These are phyloP conservation scores for Ciconia boyciana DNA, from an alignment of 2,113 vertebrate species.

Conservation along the genomic window DNA sequence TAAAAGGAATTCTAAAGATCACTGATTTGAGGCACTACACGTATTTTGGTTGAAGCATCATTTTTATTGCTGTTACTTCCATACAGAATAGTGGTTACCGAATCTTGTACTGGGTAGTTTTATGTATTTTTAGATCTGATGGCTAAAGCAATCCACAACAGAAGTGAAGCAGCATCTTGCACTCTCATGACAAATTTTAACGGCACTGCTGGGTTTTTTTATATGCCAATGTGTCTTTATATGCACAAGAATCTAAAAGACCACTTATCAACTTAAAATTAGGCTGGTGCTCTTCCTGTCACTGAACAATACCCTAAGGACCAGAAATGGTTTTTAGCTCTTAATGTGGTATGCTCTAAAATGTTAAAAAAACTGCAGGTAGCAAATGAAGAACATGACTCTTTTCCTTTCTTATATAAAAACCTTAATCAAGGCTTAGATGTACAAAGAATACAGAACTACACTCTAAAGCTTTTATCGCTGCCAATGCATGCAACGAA, in stretches of 20 bases:
- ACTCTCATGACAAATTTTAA: background rate
- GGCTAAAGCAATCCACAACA: background rate
- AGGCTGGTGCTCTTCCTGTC: background rate
- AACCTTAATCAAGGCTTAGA: background rate
- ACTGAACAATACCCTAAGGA: background rate
- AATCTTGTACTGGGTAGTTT: background rate
- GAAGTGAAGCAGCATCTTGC: slow-evolving; percentile 6
- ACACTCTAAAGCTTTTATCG: background rate
- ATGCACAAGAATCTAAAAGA: background rate
- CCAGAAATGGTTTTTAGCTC: background rate
- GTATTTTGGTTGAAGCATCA: background rate
- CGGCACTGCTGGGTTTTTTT: background rate
- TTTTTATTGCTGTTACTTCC: background rate
- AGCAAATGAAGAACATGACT: background rate
- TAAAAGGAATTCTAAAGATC: slow-evolving; percentile 17
- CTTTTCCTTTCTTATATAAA: background rate
- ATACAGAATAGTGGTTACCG: background rate
- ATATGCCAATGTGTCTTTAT: background rate
- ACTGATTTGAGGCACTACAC: background rate
- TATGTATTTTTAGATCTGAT: background rate
- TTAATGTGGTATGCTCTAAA: background rate
- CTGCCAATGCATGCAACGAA: background rate
- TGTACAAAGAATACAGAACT: background rate
- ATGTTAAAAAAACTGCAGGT: background rate
- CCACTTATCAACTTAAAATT: background rate